Evolutionary conservation across 1,140 invertebrate species (phyloP), one percentile per base, ranked within the genome.

Genomic region (Brachionus paranguensis): DNA sequence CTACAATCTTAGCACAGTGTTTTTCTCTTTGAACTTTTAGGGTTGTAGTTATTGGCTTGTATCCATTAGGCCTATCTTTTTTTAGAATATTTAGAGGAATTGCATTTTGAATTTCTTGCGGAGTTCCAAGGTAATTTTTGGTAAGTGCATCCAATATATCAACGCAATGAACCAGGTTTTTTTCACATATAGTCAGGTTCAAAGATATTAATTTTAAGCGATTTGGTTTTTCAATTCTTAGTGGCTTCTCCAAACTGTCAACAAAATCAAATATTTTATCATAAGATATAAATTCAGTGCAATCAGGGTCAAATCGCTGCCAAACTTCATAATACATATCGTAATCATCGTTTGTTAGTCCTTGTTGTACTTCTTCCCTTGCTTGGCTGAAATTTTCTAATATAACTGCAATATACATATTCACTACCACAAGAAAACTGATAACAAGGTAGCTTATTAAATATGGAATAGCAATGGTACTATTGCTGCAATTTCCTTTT

Each of bases 301-400:
- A 96, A 87, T 98, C 95, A 0, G 96, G 96, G 90, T 99, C 97
- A 90, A 96, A 99, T 87, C 96, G 93, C 88, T 98, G 96, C 97
- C 97, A 99, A 86, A 98, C 97, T 90, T 98, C 96, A 89, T 99
- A 99, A 90, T 97, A 99, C 95, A 98, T 97, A 88, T 99, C 97
- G 91, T 98, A 98, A 89, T 99, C 96, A 90, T 99, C 96, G 88
- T 97, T 96, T 41, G 96, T 98, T 60, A 98, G 91, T 87, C 78
- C 78, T 90, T 98, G 96, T 88, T 98, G 96, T 60, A 98, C 97
- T 89, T 98, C 97, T 91, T 98, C 96, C 55, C 96, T 98, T 43
- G 96, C 96, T 91, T 95, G 94, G 65, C 95, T 97, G 90, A 98
- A 99, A 90, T 98, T 99, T 90, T 99, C 96, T 89, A 99, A 92